A percentile compares a stretch with the other conserved stretches of the same genome.
Evolutionary conservation across 2,888 invertebrate genomes (phyloP).

Genomic region (Eupithecia exiguata): DNA sequence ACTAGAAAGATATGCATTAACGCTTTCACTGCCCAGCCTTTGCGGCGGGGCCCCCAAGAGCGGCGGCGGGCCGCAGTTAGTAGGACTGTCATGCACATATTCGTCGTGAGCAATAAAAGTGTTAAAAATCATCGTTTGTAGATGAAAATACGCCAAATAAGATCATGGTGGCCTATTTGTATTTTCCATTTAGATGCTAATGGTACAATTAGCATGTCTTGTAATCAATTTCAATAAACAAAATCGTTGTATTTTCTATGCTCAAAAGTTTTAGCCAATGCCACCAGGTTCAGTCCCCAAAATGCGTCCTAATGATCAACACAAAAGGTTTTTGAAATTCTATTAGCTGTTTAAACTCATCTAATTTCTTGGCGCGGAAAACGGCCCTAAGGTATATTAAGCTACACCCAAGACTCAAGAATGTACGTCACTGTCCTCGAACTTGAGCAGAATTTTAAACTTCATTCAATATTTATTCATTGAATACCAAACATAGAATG

Average conservation of each 20-base stretch:
- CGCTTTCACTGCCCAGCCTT: too few relatives aligned
- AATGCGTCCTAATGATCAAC: too few relatives aligned
- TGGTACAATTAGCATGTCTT: background rate
- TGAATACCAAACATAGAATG: constrained; percentile 1
- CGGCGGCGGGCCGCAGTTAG: too few relatives aligned
- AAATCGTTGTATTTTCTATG: background rate
- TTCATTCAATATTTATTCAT: constrained; percentile 14
- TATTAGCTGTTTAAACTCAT: background rate
- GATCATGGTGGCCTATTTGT: too few relatives aligned
- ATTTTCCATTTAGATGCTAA: too few relatives aligned
- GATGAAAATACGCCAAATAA: too few relatives aligned
- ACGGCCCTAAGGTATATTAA: background rate
- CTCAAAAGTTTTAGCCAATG: background rate
- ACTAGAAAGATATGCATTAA: too few relatives aligned
- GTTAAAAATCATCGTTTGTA: too few relatives aligned
- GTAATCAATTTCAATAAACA: background rate
- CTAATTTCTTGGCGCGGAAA: background rate
- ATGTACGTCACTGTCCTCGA: constrained; percentile 30
- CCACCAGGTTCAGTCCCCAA: too few relatives aligned
- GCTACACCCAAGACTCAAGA: background rate
- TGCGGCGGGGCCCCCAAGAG: too few relatives aligned
- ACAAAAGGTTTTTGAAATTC: background rate
- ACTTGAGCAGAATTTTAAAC: constrained; percentile 39
- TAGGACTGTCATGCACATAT: too few relatives aligned
- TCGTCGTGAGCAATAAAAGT: too few relatives aligned